Evolutionary conservation across 1,140 invertebrate genomes (phyloP).

Genomic region (Muscidifurax raptorellus): DNA sequence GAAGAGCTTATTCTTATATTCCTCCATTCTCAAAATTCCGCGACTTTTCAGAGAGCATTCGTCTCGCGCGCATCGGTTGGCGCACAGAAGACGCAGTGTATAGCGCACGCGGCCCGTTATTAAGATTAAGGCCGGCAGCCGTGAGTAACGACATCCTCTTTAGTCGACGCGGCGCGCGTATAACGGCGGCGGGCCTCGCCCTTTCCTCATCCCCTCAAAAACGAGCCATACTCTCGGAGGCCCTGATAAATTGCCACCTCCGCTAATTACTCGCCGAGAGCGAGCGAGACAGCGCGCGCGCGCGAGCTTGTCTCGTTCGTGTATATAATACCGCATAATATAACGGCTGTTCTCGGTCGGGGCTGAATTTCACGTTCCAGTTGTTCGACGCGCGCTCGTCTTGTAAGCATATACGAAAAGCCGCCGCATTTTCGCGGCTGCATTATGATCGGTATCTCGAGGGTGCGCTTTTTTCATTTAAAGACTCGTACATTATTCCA

Average conservation of each 20-base stretch:
- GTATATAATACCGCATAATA: background rate
- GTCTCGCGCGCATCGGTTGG: background rate
- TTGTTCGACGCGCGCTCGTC: conserved; percentile 21
- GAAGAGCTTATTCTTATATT: background rate
- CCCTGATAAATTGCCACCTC: conserved; percentile 60
- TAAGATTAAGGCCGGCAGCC: conserved; percentile 58
- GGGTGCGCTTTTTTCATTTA: background rate
- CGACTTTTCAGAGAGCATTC: background rate
- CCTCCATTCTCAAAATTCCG: background rate
- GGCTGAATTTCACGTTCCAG: conserved; percentile 52
- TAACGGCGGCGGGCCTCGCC: background rate
- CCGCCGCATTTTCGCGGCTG: too few species aligned
- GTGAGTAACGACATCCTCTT: conserved; percentile 62
- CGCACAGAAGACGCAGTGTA: background rate
- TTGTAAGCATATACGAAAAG: background rate
- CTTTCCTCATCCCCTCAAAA: background rate
- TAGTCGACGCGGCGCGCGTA: conserved; percentile 23
- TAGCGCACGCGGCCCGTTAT: conserved; percentile 43
- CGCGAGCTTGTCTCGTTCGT: background rate
- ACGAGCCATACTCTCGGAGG: conserved; percentile 17
- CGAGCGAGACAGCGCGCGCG: background rate
- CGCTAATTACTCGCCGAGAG: conserved; percentile 57
- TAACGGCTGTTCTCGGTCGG: background rate
- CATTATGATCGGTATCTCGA: background rate
- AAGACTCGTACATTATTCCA: too few species aligned